Base-by-base conservation (phyloP, 53 echinoderm and acorn worm genomes). In the Arbacia lixula region DNA sequence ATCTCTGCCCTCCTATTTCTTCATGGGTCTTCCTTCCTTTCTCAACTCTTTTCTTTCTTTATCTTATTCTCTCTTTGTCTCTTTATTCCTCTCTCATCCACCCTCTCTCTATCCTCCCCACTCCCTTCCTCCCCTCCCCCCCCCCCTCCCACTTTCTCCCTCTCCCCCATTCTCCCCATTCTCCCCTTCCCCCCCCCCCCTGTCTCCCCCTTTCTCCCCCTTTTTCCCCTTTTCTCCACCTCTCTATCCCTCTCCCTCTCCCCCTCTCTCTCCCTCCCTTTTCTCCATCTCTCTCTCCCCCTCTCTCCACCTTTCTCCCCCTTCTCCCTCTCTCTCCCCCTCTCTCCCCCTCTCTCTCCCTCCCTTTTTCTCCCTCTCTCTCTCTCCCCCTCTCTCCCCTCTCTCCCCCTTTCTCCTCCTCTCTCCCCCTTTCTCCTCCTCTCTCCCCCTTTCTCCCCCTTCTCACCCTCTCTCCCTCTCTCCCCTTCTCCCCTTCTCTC, bases 161-260 rank as follows among this genome's bases (percentile, higher is more conserved):
- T 20, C 58, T 57, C 58, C 58, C n/a, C 58, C 21, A 5, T 57
- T 21, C n/a, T 5, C n/a, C n/a, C 21, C 78, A 27, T 60, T 38
- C 60, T 60, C 40, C 78, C 19, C 11, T 6, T 20, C 43, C 31
- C 19, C 58, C 43, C 40, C 60, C 37, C 58, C 36, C 22, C 55
- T 78, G 24, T 35, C 58, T 56, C 36, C 39, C 24, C 60, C 55
- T 35, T 57, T 21, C 21, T 78, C 58, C 21, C 58, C n/a, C 58
- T 57, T 21, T 21, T 57, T 21, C 58, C n/a, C n/a, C 12, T 57
- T 57, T 57, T 21, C n/a, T n/a, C n/a, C n/a, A n/a, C n/a, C n/a
- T n/a, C n/a, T n/a, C n/a, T n/a, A n/a, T n/a, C n/a, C n/a, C n/a
- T n/a, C n/a, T n/a, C 58, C 22, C 21, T 5, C 22, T 12, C 58